Evolutionary conservation across 2,888 invertebrate species (phyloP).

Genomic region (Meiosimyza decipiens): DNA sequence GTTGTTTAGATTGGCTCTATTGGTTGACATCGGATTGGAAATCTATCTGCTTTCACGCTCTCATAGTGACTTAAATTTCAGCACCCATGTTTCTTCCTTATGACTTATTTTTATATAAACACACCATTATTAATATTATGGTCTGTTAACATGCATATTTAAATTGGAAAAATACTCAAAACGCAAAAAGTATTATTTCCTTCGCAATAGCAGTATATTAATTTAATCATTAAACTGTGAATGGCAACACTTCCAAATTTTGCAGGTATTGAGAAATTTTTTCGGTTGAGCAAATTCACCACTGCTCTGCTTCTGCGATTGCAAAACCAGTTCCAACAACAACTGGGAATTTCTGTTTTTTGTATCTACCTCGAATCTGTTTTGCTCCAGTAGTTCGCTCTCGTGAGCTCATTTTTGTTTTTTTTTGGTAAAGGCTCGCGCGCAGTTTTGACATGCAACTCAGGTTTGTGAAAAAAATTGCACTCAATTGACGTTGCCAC

Average conservation of each 20-base stretch:
- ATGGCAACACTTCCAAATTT: neutral
- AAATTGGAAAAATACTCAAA: too few relatives aligned
- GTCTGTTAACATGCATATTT: too few relatives aligned
- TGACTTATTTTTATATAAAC: too few relatives aligned
- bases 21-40: too few relatives aligned
- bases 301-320: neutral
- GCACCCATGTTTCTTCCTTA: too few relatives aligned
- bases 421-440: neutral
- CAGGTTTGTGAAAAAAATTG: neutral
- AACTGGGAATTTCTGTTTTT: neutral
- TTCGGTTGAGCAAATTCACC: neutral
- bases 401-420: neutral
- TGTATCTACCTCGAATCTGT: conserved; percentile 8
- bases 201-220: too few relatives aligned
- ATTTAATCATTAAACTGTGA: too few relatives aligned
- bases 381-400: neutral
- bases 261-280: neutral
- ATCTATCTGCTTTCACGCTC: too few relatives aligned
- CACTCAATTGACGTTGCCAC: neutral
- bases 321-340: conserved; percentile 13
- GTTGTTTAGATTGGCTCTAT: too few relatives aligned
- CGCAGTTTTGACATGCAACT: neutral
- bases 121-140: too few relatives aligned
- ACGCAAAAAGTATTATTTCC: too few relatives aligned
- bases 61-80: too few relatives aligned